phyloP scores from a whole-genome alignment of 2,888 invertebrate genomes.

The Malachius bipustulatus region DNA sequence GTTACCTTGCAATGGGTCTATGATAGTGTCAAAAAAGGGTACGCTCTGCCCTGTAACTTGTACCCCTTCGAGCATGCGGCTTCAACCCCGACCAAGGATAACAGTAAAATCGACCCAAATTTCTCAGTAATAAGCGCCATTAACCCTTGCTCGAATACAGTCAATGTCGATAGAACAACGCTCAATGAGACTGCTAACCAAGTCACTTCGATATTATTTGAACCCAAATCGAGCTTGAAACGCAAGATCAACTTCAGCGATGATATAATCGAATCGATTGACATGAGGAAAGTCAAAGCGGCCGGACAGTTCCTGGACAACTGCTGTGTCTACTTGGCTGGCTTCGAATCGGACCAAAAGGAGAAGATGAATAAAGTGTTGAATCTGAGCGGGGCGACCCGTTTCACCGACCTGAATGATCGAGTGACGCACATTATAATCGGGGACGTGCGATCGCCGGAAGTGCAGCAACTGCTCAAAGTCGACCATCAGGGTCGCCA shows the following conservation, averaged over 20 bases:
- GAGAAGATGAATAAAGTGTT: slow-evolving; percentile 59
- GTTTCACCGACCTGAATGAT: slow-evolving; percentile 63
- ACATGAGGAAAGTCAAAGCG: slow-evolving; percentile 54
- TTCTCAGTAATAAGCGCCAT: slow-evolving; percentile 41
- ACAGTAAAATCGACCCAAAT: slow-evolving; percentile 34
- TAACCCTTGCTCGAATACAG: no score
- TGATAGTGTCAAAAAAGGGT: slow-evolving; percentile 60
- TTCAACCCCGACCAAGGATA: slow-evolving; percentile 57
- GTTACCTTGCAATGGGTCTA: slow-evolving; percentile 67
- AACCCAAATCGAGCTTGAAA: no score
- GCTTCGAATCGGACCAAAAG: slow-evolving; percentile 48
- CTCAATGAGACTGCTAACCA: slow-evolving; percentile 18
- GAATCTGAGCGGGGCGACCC: slow-evolving; percentile 71
- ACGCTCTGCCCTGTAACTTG: no score
- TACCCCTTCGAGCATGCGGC: no score
- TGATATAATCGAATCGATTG: slow-evolving; percentile 37
- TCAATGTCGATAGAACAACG: slow-evolving; percentile 9
- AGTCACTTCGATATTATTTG: no score
- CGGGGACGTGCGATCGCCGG: slow-evolving; percentile 44
- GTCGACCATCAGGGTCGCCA: slow-evolving; percentile 27
- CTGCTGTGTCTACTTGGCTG: slow-evolving; percentile 66
- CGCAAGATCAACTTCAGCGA: no score
- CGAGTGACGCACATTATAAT: slow-evolving; percentile 72
- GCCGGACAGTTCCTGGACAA: slow-evolving; percentile 80
- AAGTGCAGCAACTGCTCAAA: slow-evolving; percentile 35